Evolutionary conservation across 53 echinoderm and acorn worm species (phyloP).

Genomic region (Temnopleurus reevesii): DNA sequence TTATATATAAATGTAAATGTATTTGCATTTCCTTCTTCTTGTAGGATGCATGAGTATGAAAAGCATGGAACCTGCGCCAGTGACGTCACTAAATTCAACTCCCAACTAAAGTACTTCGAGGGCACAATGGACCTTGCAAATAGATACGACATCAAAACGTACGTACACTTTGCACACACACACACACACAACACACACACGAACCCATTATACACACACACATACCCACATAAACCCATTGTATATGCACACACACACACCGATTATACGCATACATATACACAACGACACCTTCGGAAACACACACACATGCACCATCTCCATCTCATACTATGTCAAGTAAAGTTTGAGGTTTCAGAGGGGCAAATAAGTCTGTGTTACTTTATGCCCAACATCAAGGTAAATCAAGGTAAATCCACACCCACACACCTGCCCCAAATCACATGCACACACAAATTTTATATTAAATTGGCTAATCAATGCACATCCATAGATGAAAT

Average conservation of each 20-base stretch:
- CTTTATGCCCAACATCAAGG: too few relatives aligned
- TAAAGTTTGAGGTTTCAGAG: too few relatives aligned
- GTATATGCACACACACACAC: background rate
- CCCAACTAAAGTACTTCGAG: background rate
- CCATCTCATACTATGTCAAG: too few relatives aligned
- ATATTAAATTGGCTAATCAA: too few relatives aligned
- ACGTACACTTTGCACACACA: background rate
- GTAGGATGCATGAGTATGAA: background rate
- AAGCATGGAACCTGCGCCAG: conserved; percentile 9
- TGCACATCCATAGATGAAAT: too few relatives aligned
- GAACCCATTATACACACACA: background rate
- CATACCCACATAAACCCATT: background rate
- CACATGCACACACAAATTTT: too few relatives aligned
- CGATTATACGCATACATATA: background rate
- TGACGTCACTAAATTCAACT: background rate
- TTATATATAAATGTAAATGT: too few relatives aligned
- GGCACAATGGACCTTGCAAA: background rate
- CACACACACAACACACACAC: background rate
- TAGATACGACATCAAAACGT: background rate
- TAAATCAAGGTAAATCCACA: too few relatives aligned
- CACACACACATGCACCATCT: background rate
- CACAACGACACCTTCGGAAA: background rate
- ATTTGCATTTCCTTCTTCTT: background rate
- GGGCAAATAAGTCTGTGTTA: too few relatives aligned
- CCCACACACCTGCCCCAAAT: too few relatives aligned